Evolutionary conservation across 2,888 invertebrate species (phyloP), one percentile per base, ranked within the genome.

Genomic region (Lysandra coridon): DNA sequence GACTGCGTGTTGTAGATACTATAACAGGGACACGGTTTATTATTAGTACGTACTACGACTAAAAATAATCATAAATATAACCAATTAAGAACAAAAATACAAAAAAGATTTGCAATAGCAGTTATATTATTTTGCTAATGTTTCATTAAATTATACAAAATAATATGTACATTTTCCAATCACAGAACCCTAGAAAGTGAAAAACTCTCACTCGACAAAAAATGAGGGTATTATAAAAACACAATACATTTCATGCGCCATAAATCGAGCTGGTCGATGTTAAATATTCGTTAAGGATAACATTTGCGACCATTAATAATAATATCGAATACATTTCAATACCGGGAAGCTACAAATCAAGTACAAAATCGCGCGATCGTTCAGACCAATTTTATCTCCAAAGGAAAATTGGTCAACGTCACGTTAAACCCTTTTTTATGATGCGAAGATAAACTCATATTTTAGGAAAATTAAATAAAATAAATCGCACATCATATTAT

Each of bases 211-310:
- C 14, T 53, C 57, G 17, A 57, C 76, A 76, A 75, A 76, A 76
- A 76, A 76, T 53, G 57, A 33, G 49, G 76, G 7, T 76, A 76
- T 76, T 76, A 76, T 37, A 75, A 76, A 76, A 76, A 57, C 79
- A 79, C 74, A 79, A 79, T 74, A 79, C 62, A 79, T 79, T 79
- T 60, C 73, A 49, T 40, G n/a, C 40, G 53, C 37, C 89, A 90
- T 92, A 92, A 92, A 92, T 91, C 89, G 85, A 81, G 80, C 81
- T 80, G 83, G 83, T 84, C 85, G 87, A 90, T 91, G 91, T 92
- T 92, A 92, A 92, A 93, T 92, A 92, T 92, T 92, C 93, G 92
- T 92, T 93, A 92, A 91, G 90, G 86, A 87, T 85, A 84, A 81
- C 83, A 84, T 85, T 88, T 88, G 86, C 83, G 85, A 88, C 76